phyloP scores from a whole-genome alignment of 2,113 vertebrate genomes.

The Apeltes quadracus region DNA sequence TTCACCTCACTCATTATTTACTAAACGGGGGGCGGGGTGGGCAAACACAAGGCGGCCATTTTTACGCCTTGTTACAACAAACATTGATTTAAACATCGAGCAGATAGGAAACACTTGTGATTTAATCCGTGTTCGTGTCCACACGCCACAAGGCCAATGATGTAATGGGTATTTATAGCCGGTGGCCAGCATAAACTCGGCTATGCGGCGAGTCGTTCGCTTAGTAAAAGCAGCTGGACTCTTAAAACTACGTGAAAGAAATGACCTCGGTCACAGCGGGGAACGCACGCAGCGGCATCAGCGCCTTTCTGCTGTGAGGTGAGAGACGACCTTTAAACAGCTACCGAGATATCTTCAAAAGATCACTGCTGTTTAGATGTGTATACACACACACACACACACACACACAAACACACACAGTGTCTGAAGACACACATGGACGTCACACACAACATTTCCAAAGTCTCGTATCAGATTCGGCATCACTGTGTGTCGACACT shows the following conservation, averaged over 20 bases:
- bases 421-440: too few relatives aligned
- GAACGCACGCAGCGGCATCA: too few relatives aligned
- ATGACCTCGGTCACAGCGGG: constrained; percentile 10
- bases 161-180: constrained; percentile 71
- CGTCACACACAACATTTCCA: constrained; percentile 58
- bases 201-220: neutral
- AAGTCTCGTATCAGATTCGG: constrained; percentile 55
- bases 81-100: neutral
- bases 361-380: constrained; percentile 3
- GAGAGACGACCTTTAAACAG: constrained; percentile 27
- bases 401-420: neutral
- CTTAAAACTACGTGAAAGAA: too few relatives aligned
- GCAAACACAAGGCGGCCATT: neutral
- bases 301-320: neutral
- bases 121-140: constrained; percentile 5
- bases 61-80: neutral
- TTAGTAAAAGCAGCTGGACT: too few relatives aligned
- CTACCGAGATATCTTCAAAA: constrained; percentile 19
- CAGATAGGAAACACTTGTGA: neutral
- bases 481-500: constrained; percentile 74
- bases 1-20: neutral
- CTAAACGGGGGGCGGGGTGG: too few relatives aligned
- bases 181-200: constrained; percentile 27
- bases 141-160: constrained; percentile 14
- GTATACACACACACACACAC: constrained; percentile 19